phyloP scores from a whole-genome alignment of 2,113 vertebrate species.

The Ginglymostoma cirratum region DNA sequence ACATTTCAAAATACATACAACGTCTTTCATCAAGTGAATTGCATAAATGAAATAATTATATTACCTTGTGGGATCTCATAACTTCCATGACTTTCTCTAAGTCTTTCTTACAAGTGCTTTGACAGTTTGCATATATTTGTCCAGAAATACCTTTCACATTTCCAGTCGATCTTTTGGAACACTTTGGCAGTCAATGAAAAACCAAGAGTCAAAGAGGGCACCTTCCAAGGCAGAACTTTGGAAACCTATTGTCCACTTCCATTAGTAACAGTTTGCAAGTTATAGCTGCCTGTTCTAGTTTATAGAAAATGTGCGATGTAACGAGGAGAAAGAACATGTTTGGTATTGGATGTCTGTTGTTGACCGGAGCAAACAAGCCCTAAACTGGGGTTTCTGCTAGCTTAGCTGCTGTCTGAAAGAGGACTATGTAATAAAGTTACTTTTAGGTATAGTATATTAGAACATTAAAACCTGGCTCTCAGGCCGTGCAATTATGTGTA shows the following conservation, averaged over 20 bases:
- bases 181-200: not conserved
- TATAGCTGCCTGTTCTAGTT: not conserved
- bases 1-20: not conserved
- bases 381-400: not conserved
- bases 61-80: not conserved
- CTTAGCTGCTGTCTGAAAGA: not conserved
- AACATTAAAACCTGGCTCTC: not conserved
- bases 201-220: not conserved
- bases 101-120: not conserved
- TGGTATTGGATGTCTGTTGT: not conserved
- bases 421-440: no score
- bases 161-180: not conserved
- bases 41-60: constrained; percentile 9
- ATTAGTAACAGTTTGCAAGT: not conserved
- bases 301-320: not conserved
- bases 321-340: not conserved
- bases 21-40: not conserved
- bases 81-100: not conserved
- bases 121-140: not conserved
- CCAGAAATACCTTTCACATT: not conserved
- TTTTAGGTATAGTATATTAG: not conserved
- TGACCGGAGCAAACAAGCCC: not conserved
- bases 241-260: not conserved
- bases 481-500: not conserved
- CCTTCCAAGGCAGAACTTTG: not conserved